phyloP scores from a whole-genome alignment of 2,797 vertebrate species.

The Triplophysa yarkandensis region DNA sequence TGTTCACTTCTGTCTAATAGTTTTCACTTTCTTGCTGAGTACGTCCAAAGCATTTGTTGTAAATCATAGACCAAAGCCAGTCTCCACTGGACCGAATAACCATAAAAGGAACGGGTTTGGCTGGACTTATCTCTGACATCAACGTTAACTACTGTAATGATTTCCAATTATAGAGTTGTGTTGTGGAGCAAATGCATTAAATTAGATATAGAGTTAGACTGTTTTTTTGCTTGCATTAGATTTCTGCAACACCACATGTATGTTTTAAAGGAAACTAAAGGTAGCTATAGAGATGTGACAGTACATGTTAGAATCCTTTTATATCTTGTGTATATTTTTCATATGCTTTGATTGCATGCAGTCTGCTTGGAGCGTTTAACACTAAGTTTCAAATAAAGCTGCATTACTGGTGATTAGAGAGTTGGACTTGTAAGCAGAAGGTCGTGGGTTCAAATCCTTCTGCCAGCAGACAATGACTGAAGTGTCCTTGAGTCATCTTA shows the following conservation, averaged over 20 bases:
- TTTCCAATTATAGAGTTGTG: conserved; percentile 45
- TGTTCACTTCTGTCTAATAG: conserved; percentile 61
- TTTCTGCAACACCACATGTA: conserved; percentile 7
- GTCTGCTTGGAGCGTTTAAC: not conserved
- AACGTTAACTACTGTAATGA: conserved; percentile 40
- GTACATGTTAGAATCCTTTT: not conserved
- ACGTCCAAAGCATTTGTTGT: conserved; percentile 62
- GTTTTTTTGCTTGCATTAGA: conserved; percentile 22
- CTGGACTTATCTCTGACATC: conserved; percentile 39
- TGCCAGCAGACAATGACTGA: too few relatives aligned
- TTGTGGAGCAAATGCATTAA: conserved; percentile 14
- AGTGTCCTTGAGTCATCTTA: too few relatives aligned
- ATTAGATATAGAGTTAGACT: conserved; percentile 44
- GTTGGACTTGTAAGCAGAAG: too few relatives aligned
- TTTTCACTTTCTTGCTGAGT: conserved; percentile 70
- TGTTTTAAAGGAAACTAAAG: not conserved
- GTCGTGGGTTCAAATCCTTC: too few relatives aligned
- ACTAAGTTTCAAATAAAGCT: not conserved
- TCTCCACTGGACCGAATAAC: conserved; percentile 59
- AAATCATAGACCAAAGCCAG: conserved; percentile 69
- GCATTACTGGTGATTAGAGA: too few relatives aligned
- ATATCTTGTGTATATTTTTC: not conserved
- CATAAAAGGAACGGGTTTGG: conserved; percentile 41
- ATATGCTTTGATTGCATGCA: not conserved
- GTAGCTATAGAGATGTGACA: conserved; percentile 6